Base-by-base conservation (phyloP, 2,888 invertebrate species). In the Pyrgus malvae region DNA sequence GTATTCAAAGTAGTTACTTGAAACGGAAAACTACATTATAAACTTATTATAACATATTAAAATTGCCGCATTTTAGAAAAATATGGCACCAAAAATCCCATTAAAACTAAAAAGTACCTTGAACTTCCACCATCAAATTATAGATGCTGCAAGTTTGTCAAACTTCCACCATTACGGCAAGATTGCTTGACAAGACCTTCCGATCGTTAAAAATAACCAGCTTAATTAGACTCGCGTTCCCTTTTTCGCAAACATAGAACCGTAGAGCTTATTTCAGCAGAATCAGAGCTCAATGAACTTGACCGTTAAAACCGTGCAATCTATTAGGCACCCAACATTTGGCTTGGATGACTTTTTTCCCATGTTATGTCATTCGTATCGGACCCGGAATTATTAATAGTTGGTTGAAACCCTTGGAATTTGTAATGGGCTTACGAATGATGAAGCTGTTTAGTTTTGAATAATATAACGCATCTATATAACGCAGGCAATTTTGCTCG, bases 81-180 rank as follows among this genome's bases (percentile, higher is more conserved):
- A 54, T 12, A 48, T 41, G 40, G 53, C 44, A 27, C 35, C 38
- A 12, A 31, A 48, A 57, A 57, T 61, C n/a, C 55, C 65, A 66
- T 66, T 67, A 69, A 63, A 64, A 62, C 63, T 64, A 61, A 67
- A 68, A 69, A 62, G 61, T 61, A 67, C 69, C 64, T 57, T 38
- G 58, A 70, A 74, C 68, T 75, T 77, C 67, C 65, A 64, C 73
- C 80, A 79, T 83, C 80, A 80, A n/a, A 80, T 84, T 83, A 83
- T 80, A 78, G 78, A 84, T 80, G 80, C 75, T 75, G 69, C 65
- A 78, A 80, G 72, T 83, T 78, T 58, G 65, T 66, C 67, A 70
- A 83, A 83, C 75, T 83, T 83, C 65, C 64, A 64, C 80, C 82
- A 84, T 84, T 84, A 80, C 69, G 67, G 65, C 66, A 70, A 68